Percentiles rank a stretch among this genome's conserved stretches.
phyloP scores from a whole-genome alignment of 2,113 vertebrate species.

The Gymnobelideus leadbeateri region DNA sequence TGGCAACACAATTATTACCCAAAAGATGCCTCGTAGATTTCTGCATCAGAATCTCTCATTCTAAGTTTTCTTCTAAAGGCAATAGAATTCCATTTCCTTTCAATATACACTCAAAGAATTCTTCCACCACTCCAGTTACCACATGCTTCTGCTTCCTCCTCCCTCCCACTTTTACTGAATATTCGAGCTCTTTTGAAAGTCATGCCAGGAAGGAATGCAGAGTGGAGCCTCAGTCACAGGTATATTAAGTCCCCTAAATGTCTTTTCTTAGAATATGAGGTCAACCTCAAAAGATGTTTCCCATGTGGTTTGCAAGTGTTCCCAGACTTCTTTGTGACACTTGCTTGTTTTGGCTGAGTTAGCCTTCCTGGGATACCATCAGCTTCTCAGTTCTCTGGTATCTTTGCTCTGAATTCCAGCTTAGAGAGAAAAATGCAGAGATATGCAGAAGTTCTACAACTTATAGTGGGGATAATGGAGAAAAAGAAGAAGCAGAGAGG shows the following conservation, averaged over 20 bases:
- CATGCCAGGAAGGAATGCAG: background rate
- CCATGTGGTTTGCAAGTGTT: background rate
- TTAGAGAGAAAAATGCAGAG: background rate
- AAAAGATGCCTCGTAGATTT: background rate
- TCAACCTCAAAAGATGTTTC: background rate
- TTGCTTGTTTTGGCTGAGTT: background rate
- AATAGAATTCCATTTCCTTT: background rate
- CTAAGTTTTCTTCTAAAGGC: background rate
- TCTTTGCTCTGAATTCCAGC: background rate
- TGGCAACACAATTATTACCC: slow-evolving; percentile 18
- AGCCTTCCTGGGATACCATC: background rate
- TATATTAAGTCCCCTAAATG: background rate
- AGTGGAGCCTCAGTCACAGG: background rate
- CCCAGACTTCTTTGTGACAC: background rate
- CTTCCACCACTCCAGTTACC: background rate
- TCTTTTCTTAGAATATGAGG: background rate
- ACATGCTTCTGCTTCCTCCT: background rate
- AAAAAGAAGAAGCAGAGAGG: background rate
- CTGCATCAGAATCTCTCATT: background rate
- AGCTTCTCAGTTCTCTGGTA: background rate
- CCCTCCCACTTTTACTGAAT: background rate
- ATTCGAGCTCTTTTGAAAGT: background rate
- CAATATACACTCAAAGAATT: background rate
- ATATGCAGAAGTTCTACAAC: background rate
- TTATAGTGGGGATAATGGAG: background rate